phyloP scores from a whole-genome alignment of 2,113 vertebrate genomes.

The Colossoma macropomum region DNA sequence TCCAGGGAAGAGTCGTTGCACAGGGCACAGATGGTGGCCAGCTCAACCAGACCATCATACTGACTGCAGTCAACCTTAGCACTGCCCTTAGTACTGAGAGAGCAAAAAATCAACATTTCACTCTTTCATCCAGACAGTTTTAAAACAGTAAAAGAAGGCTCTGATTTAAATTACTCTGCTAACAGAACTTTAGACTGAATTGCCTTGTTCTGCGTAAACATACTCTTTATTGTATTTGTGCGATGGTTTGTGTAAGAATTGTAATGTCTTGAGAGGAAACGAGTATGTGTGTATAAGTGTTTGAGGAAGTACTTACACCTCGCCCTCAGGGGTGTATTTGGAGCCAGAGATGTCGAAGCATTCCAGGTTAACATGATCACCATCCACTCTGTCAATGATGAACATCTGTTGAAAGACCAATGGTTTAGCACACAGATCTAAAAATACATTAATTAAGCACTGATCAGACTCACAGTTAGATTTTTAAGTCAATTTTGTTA shows the following conservation, averaged over 20 bases:
- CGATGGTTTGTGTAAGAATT: no score
- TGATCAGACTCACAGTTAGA: no score
- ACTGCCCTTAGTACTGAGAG: slow-evolving; percentile 82
- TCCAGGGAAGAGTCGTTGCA: slow-evolving; percentile 95
- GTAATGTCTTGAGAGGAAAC: no score
- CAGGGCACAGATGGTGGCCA: slow-evolving; percentile 91
- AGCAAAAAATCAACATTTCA: slow-evolving; percentile 27
- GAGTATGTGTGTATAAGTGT: no score
- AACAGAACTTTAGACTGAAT: no score
- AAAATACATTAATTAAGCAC: neutral
- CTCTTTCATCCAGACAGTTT: neutral
- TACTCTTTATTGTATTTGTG: no score
- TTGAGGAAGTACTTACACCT: slow-evolving; percentile 84
- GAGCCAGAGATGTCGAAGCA: slow-evolving; percentile 92
- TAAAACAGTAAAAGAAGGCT: neutral
- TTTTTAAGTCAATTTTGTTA: no score
- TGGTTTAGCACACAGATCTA: neutral
- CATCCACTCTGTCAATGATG: slow-evolving; percentile 83
- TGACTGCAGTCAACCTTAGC: slow-evolving; percentile 79
- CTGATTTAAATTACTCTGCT: neutral
- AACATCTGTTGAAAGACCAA: slow-evolving; percentile 83
- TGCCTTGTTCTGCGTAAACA: no score
- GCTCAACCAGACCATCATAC: slow-evolving; percentile 89
- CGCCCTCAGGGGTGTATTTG: slow-evolving; percentile 93
- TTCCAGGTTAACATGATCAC: slow-evolving; percentile 82